A percentile compares a stretch with the other conserved stretches of the same genome.
Evolutionary conservation across 2,113 vertebrate species (phyloP).

Genomic region (Chloropsis hardwickii): DNA sequence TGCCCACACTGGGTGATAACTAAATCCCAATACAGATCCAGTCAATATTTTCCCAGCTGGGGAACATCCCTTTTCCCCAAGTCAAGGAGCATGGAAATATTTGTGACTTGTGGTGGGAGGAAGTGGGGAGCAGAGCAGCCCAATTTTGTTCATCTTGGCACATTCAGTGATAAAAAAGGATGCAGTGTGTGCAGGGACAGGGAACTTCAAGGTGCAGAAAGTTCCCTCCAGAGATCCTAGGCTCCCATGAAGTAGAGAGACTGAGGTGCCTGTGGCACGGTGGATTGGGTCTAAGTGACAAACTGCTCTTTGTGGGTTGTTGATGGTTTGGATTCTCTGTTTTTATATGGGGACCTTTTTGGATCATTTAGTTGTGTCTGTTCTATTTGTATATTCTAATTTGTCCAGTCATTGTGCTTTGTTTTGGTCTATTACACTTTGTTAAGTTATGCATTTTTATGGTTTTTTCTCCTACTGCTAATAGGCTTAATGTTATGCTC

Average conservation of each 20-base stretch:
- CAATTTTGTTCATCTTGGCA: neutral
- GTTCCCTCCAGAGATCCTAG: neutral
- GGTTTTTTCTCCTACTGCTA: neutral
- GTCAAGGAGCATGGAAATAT: neutral
- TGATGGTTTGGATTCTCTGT: neutral
- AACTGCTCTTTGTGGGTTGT: neutral
- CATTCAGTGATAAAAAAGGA: neutral
- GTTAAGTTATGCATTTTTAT: neutral
- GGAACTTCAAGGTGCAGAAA: neutral
- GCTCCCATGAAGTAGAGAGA: neutral
- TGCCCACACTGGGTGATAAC: neutral
- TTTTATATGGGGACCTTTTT: neutral
- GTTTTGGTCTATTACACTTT: slow-evolving; percentile 20
- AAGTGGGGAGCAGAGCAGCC: neutral
- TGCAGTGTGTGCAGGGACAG: neutral
- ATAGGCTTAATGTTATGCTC: neutral
- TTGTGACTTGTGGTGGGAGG: neutral
- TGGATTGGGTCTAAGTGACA: neutral
- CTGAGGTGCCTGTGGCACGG: rapidly evolving
- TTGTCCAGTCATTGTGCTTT: neutral
- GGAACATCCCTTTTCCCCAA: neutral
- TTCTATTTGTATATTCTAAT: slow-evolving; percentile 4
- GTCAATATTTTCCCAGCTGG: neutral
- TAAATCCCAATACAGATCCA: neutral
- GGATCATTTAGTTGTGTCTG: neutral